These are phyloP conservation scores for Trachelus iudaicus DNA, from an alignment of 2,888 invertebrate species.

Conservation along the genomic window DNA sequence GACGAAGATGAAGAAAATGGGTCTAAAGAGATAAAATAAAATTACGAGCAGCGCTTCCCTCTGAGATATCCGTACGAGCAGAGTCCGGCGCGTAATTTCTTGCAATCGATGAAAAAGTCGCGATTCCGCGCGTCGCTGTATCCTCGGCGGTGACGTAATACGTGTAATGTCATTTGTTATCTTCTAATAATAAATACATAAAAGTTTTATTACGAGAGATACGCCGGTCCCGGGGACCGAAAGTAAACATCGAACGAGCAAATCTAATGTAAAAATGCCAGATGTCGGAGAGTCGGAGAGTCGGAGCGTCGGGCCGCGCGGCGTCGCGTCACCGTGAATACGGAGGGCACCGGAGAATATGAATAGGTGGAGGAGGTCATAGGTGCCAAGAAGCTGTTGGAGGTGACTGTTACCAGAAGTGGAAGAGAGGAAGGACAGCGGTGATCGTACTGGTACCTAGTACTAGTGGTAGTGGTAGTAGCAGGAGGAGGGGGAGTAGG, in stretches of 20 bases:
- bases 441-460: no score
- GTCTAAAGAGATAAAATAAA: no score
- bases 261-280: constrained; percentile 6
- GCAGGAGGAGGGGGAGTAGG: constrained; percentile 18
- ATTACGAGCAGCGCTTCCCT: no score
- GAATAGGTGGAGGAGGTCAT: no score
- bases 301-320: background rate
- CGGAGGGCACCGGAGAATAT: no score
- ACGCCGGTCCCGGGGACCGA: constrained; percentile 20
- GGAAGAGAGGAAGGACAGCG: no score
- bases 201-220: constrained; percentile 49
- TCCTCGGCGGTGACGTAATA: constrained; percentile 32
- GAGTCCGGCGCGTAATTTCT: no score
- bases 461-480: no score
- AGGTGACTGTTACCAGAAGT: no score
- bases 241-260: constrained; percentile 7
- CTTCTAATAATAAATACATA: constrained; percentile 57
- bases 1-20: no score
- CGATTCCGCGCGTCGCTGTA: constrained; percentile 16
- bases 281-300: background rate
- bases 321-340: background rate
- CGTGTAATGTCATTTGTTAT: constrained; percentile 52
- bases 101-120: constrained; percentile 12
- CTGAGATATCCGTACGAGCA: no score
- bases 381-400: no score